Conservation (phyloP, 2,888 invertebrate genomes). For the Cosmorhoe ocellata region DNA sequence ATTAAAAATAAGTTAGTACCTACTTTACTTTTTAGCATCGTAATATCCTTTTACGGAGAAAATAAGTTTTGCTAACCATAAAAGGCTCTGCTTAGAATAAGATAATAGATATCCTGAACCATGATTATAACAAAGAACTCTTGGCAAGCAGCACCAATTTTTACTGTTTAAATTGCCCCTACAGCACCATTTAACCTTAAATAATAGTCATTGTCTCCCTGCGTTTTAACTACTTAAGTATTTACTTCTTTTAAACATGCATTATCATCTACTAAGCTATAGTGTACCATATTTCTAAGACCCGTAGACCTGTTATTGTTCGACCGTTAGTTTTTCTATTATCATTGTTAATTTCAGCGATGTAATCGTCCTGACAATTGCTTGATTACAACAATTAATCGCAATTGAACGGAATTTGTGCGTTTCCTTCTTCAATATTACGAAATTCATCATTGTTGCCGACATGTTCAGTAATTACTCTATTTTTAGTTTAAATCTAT, state of each 20-base stretch:
- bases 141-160: constrained; percentile 9
- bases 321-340: constrained; percentile 44
- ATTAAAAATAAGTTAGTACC: constrained; percentile 5
- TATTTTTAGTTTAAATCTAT: constrained; percentile 7
- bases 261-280: constrained; percentile 21
- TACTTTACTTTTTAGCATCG: constrained; percentile 7
- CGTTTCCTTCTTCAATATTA: constrained; percentile 61
- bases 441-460: constrained; percentile 34
- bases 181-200: constrained; percentile 58
- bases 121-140: neutral
- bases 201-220: constrained; percentile 59
- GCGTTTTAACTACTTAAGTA: constrained; percentile 51
- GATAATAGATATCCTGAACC: neutral
- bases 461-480: constrained; percentile 14
- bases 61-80: neutral
- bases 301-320: constrained; percentile 39
- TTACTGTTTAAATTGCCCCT: constrained; percentile 39
- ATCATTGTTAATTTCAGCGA: constrained; percentile 71
- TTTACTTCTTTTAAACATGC: constrained; percentile 54
- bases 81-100: constrained; percentile 9
- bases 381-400: constrained; percentile 80
- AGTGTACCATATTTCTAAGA: constrained; percentile 40
- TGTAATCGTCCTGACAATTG: constrained; percentile 71
- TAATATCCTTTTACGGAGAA: constrained; percentile 10
- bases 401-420: constrained; percentile 76